Base-by-base conservation (phyloP, 2,888 invertebrate genomes). In the Caenorhabditis afra region DNA sequence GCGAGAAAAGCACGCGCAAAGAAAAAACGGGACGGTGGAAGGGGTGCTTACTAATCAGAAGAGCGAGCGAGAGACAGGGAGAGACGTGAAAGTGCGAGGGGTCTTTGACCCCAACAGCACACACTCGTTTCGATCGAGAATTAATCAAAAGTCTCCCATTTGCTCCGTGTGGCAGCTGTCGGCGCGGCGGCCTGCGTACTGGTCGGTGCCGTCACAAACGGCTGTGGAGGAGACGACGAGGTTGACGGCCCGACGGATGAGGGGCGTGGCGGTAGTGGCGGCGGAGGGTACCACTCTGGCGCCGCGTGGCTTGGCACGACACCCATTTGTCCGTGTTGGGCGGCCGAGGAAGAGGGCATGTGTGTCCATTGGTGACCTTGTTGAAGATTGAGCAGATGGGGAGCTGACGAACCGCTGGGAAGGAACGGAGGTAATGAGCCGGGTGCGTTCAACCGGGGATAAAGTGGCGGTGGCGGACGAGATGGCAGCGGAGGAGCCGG, bases 381-480 rank as follows among this genome's bases (percentile, higher is more conserved):
- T 58, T 73, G 64, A 29, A 57, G 52, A 23, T 64, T 57, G 18
- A 73, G 58, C 29, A 73, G 50, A 45, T 73, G 64, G 23, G 73
- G 73, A n/a, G 73, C 73, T 11, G 73, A 73, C 16, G 73, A 73
- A 10, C 73, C 73, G 20, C 50, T 57, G 14, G 73, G 16, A 7
- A 50, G 50, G 20, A 64, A 49, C 11, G 57, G 44, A 8, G 55
- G 14, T 3, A 58, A 50, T 11, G 64, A 22, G 3, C 41, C 73
- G 4, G 73, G 73, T 8, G 64, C 23, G 45, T 23, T 58, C 22
- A 55, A 45, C 4, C 73, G 45, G 29, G 73, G 49, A 8, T 64
- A 44, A 1, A 73, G 44, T 18, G 64, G 73, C 12, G 75, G 70
- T 23, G 77, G 77, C 3, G 68, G 68, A 37, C 58, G 64, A 44